These are phyloP conservation scores for Junco hyemalis DNA, from an alignment of 2,113 vertebrate genomes.

Conservation along the genomic window DNA sequence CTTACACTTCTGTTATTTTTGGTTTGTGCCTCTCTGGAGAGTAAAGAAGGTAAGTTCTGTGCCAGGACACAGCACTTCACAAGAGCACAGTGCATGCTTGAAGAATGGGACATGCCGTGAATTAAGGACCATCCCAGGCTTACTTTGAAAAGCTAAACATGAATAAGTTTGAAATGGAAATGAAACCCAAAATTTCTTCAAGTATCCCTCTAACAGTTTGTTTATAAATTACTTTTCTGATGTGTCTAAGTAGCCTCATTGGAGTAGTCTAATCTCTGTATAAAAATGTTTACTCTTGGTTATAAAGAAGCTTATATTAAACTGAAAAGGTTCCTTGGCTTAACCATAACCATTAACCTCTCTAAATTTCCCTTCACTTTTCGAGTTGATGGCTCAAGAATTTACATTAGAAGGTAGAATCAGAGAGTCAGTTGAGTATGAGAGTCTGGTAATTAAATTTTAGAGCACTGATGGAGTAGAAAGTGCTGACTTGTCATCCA, in stretches of 20 bases:
- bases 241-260: background rate
- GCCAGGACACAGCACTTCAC: background rate
- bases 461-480: background rate
- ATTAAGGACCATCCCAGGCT: constrained; percentile 57
- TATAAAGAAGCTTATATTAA: background rate
- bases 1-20: constrained; percentile 54
- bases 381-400: background rate
- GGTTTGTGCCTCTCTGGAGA: constrained; percentile 78
- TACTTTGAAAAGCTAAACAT: constrained; percentile 3
- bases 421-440: background rate
- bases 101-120: background rate
- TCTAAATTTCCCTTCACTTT: background rate
- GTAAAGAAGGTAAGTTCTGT: constrained; percentile 72
- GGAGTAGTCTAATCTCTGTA: background rate
- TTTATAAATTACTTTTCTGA: background rate
- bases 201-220: background rate
- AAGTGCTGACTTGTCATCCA: background rate
- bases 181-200: background rate
- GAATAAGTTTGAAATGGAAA: background rate
- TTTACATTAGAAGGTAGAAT: background rate
- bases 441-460: background rate
- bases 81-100: constrained; percentile 63
- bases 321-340: background rate
- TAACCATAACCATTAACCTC: background rate
- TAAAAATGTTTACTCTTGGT: background rate